Evolutionary conservation across 2,888 invertebrate genomes (phyloP).

Genomic region (Gymnoscelis rufifasciata): DNA sequence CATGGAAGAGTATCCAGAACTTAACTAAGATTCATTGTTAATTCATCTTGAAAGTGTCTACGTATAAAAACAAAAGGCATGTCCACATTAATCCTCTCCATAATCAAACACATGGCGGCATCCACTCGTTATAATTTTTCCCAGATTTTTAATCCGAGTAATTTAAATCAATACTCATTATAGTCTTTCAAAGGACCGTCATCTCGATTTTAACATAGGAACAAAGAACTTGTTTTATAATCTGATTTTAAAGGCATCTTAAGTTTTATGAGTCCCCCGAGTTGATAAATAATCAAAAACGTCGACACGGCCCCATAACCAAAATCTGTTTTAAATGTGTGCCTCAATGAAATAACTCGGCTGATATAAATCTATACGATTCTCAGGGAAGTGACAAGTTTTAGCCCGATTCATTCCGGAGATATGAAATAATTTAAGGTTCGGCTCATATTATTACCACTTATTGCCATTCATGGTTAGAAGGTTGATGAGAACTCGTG

Average conservation of each 20-base stretch:
- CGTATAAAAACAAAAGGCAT: slow-evolving; percentile 17
- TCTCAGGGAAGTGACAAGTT: slow-evolving; percentile 17
- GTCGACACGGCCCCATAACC: slow-evolving; percentile 50
- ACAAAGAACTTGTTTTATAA: slow-evolving; percentile 74
- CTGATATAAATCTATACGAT: slow-evolving; percentile 40
- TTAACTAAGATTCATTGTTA: no score
- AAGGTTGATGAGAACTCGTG: slow-evolving; percentile 7
- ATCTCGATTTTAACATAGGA: slow-evolving; percentile 65
- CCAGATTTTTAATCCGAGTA: slow-evolving; percentile 72
- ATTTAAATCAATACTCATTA: slow-evolving; percentile 79
- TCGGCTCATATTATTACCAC: neutral
- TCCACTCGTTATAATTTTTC: slow-evolving; percentile 74
- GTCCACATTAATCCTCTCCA: slow-evolving; percentile 45
- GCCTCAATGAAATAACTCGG: slow-evolving; percentile 44
- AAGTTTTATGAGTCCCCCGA: slow-evolving; percentile 62
- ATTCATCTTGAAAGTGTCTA: no score
- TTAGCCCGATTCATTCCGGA: slow-evolving; percentile 9
- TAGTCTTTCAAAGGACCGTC: slow-evolving; percentile 73
- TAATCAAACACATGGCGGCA: slow-evolving; percentile 54
- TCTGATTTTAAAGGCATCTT: slow-evolving; percentile 71
- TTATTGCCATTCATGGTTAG: slow-evolving; percentile 3
- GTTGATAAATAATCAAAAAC: slow-evolving; percentile 65
- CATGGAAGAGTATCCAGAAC: no score
- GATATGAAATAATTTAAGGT: slow-evolving; percentile 10
- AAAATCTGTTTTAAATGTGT: slow-evolving; percentile 44